phyloP scores from a whole-genome alignment of 2,797 vertebrate genomes.

The Chelidonichthys spinosus region DNA sequence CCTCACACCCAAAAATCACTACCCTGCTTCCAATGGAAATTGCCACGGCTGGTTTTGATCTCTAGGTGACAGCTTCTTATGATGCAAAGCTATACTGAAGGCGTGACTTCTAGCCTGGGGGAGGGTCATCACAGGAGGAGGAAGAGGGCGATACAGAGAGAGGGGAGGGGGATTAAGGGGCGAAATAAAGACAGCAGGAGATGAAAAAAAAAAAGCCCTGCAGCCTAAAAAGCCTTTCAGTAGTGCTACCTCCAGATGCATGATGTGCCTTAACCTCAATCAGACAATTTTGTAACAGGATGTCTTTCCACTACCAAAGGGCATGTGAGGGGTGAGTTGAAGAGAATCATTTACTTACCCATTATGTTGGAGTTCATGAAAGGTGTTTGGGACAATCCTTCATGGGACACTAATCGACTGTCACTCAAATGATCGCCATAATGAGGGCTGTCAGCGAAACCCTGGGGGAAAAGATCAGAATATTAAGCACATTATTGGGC shows the following conservation, averaged over 20 bases:
- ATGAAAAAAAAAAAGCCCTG: constrained; percentile 40
- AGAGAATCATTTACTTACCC: constrained; percentile 95
- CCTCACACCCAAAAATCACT: constrained; percentile 25
- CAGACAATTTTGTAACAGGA: constrained; percentile 69
- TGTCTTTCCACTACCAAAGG: constrained; percentile 80
- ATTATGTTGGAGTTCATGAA: constrained; percentile 98
- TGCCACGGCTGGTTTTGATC: constrained; percentile 68
- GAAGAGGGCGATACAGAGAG: constrained; percentile 45
- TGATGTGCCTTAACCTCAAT: constrained; percentile 70
- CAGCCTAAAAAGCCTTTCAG: constrained; percentile 52
- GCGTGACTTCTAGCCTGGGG: constrained; percentile 81
- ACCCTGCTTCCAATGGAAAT: constrained; percentile 46
- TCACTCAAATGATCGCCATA: constrained; percentile 98
- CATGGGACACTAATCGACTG: constrained; percentile 98
- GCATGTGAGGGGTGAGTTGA: constrained; percentile 79
- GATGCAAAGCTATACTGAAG: constrained; percentile 85
- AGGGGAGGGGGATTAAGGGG: constrained; percentile 54
- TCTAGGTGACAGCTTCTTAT: constrained; percentile 76
- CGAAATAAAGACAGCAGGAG: constrained; percentile 58
- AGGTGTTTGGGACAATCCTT: constrained; percentile 99
- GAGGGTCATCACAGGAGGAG: constrained; percentile 80
- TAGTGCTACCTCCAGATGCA: constrained; percentile 76
- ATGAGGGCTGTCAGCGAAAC: constrained; percentile 98
- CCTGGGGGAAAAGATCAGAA: constrained; percentile 92
- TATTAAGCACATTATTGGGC: constrained; percentile 91